A percentile compares a stretch with the other conserved stretches of the same genome.
phyloP scores from a whole-genome alignment of 2,888 invertebrate species.

The Apodemia mormo region DNA sequence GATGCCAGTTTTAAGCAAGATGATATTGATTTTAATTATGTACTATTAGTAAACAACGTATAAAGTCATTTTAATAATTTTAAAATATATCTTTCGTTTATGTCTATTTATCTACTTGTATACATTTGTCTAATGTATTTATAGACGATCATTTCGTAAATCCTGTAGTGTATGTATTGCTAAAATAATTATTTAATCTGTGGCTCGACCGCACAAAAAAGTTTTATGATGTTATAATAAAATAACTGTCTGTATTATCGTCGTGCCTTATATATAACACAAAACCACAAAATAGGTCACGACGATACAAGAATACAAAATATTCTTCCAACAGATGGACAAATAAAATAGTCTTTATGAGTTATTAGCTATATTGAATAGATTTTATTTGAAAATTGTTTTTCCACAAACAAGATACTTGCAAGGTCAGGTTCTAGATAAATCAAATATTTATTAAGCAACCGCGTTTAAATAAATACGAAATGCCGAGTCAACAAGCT shows the following conservation, averaged over 20 bases:
- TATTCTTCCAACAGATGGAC: constrained; percentile 17
- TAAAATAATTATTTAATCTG: too few relatives aligned
- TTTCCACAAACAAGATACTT: background rate
- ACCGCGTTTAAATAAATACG: constrained; percentile 17
- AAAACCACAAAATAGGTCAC: constrained; percentile 39
- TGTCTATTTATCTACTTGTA: too few relatives aligned
- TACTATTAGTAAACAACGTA: too few relatives aligned
- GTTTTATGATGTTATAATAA: background rate
- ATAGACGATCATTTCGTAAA: too few relatives aligned
- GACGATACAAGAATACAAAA: constrained; percentile 24
- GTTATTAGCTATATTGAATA: constrained; percentile 19
- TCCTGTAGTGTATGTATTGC: too few relatives aligned
- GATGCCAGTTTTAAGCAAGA: too few relatives aligned
- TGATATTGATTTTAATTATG: too few relatives aligned
- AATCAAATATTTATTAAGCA: constrained; percentile 22
- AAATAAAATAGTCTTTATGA: constrained; percentile 14
- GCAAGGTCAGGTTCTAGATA: constrained; percentile 17
- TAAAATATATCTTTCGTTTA: too few relatives aligned
- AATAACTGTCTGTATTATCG: background rate
- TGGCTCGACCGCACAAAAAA: background rate
- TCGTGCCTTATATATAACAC: constrained; percentile 31
- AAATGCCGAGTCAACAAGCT: background rate
- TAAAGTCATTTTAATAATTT: too few relatives aligned
- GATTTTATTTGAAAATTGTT: background rate
- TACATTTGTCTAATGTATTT: too few relatives aligned